These are phyloP conservation scores for Chamaea fasciata DNA, from an alignment of 2,113 vertebrate genomes.

Conservation along the genomic window DNA sequence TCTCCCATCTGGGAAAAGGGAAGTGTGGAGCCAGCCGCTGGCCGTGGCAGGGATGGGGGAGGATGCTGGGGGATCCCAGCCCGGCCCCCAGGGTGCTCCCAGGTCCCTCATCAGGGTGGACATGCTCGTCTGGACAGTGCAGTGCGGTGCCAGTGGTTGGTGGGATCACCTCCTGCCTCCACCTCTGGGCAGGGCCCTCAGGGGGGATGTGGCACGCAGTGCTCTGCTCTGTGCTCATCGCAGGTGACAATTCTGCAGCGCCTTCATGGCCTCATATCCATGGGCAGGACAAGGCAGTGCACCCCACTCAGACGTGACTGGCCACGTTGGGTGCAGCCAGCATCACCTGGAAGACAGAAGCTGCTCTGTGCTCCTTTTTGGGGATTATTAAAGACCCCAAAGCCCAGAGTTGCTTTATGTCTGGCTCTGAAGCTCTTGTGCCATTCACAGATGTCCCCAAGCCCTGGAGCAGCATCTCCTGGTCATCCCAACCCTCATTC, in stretches of 20 bases:
- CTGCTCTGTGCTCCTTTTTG: neutral
- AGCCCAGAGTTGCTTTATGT: neutral
- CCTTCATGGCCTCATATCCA: rapidly evolving
- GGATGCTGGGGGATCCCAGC: neutral
- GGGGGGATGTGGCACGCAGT: rapidly evolving
- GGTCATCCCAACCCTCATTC: neutral
- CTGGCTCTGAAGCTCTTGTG: neutral
- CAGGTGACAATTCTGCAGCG: rapidly evolving
- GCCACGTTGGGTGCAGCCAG: neutral
- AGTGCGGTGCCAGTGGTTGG: neutral
- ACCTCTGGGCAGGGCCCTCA: neutral
- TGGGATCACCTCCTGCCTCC: neutral
- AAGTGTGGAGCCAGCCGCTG: conserved; percentile 36
- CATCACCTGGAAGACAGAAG: neutral
- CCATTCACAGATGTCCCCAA: neutral
- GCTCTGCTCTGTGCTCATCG: rapidly evolving
- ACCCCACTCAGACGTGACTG: neutral
- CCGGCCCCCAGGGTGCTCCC: neutral
- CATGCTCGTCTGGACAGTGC: neutral
- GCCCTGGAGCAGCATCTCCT: neutral
- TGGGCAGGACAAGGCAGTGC: neutral
- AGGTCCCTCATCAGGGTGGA: neutral
- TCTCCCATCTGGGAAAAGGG: conserved; percentile 72
- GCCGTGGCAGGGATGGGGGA: neutral
- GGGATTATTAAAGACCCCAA: neutral